Conservation (phyloP, 2,888 invertebrate genomes). For the Catocala nupta region DNA sequence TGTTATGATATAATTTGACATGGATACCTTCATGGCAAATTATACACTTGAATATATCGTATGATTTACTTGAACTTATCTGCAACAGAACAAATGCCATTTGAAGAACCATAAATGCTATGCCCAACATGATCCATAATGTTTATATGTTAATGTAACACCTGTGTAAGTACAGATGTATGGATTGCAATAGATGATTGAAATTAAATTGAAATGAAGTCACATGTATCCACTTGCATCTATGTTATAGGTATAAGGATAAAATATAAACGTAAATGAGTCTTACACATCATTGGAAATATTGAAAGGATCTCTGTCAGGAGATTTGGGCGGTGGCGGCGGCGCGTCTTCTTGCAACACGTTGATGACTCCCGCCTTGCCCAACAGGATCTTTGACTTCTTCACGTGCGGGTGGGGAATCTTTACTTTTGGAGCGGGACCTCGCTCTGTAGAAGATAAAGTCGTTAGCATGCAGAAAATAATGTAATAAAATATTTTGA, state of each 20-base stretch:
- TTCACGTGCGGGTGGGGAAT: constrained; percentile 98
- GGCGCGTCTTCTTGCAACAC: constrained; percentile 97
- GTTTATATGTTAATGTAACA: too few species aligned
- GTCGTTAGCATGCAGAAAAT: too few species aligned
- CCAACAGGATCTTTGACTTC: constrained; percentile 96
- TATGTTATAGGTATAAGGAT: background rate
- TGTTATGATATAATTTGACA: too few species aligned
- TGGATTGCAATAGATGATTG: too few species aligned
- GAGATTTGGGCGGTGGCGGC: constrained; percentile 95
- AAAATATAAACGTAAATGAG: constrained; percentile 25
- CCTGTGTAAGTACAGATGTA: too few species aligned
- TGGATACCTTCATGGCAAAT: too few species aligned
- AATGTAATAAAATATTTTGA: too few species aligned
- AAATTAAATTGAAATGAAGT: background rate
- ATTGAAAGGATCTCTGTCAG: constrained; percentile 98
- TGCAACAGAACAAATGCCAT: too few species aligned
- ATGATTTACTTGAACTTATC: too few species aligned
- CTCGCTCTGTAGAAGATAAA: constrained; percentile 84
- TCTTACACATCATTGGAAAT: constrained; percentile 98
- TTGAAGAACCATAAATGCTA: too few species aligned
- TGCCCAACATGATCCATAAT: too few species aligned
- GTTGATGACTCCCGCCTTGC: constrained; percentile 98
- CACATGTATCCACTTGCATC: background rate
- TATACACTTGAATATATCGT: too few species aligned
- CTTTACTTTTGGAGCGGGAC: constrained; percentile 95